Base-by-base conservation (phyloP, 1,140 invertebrate genomes). In the Drosophila equinoxialis region DNA sequence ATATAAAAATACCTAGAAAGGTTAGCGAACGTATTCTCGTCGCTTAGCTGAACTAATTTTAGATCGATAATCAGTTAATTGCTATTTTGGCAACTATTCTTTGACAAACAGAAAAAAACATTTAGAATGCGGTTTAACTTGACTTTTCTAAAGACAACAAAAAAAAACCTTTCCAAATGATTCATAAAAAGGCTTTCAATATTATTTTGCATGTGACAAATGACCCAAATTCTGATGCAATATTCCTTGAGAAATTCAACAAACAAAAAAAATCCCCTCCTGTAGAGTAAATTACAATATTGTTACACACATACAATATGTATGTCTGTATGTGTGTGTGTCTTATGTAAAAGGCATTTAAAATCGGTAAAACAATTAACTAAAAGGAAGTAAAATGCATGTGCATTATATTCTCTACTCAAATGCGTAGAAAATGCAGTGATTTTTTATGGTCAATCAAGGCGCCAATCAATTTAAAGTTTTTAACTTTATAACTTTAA, bases 401-500 rank as follows among this genome's bases (percentile, higher is more conserved):
- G 57, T 39, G 68, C 48, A 67, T 75, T 74, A 65, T 45, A 66
- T 42, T 8, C 17, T 65, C n/a, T 26, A 65, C n/a, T 68, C 48
- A 35, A 79, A 74, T 79, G 57, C 65, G 23, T 68, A 65, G 65
- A 33, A 65, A 65, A 66, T 35, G 17, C 48, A 45, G 11, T 30
- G 4, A 26, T 66, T 75, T 75, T 84, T 73, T 73, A 83, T 79
- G 73, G 81, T 13, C 77, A 77, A 66, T 79, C 68, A 73, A 37
- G 60, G 60, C 35, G 35, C 33, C 57, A 37, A 35, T 11, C 33
- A 10, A 17, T 37, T 42, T 70, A 14, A 66, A 67, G 42, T 59
- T n/a, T 55, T 65, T 45, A 30, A 10, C 14, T 55, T 63, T 51
- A 23, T 51, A 20, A 11, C 10, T 20, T 51, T 51, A 20, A 51